Percentiles rank a stretch among this genome's conserved stretches.
These are phyloP conservation scores for Rambutsinella grinnellia DNA, from an alignment of 2,888 invertebrate species.

Conservation along the genomic window DNA sequence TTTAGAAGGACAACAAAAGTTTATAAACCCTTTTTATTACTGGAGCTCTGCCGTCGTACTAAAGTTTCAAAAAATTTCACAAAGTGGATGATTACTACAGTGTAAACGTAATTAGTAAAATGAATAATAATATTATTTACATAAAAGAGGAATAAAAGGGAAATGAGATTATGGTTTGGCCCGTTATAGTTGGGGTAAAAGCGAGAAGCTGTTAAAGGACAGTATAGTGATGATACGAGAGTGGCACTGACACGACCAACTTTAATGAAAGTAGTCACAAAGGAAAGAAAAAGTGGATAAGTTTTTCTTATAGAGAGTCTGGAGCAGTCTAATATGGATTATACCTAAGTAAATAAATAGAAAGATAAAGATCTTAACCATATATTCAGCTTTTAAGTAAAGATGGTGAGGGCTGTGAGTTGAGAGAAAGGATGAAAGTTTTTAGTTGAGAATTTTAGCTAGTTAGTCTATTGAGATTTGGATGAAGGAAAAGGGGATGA, in stretches of 20 bases:
- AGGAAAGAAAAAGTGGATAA: no score
- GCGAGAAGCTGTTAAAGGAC: no score
- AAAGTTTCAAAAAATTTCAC: background rate
- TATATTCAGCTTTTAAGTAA: no score
- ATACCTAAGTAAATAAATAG: no score
- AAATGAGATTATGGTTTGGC: slow-evolving; percentile 16
- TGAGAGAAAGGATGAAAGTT: background rate
- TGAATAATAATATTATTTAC: slow-evolving; percentile 34
- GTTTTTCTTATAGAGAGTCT: no score
- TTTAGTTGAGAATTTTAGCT: slow-evolving; percentile 38
- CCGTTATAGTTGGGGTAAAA: no score
- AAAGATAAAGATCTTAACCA: no score
- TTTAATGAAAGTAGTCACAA: no score
- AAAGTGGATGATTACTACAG: background rate
- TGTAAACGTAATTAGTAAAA: slow-evolving; percentile 30
- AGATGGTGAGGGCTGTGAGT: background rate
- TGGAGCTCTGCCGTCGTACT: background rate
- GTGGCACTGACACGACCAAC: no score
- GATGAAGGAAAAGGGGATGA: slow-evolving; percentile 7
- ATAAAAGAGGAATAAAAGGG: slow-evolving; percentile 15
- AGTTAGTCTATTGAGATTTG: slow-evolving; percentile 44
- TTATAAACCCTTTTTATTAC: background rate
- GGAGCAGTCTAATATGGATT: no score
- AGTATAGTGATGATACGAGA: no score
- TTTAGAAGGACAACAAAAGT: background rate